Conservation (phyloP, 2,888 invertebrate genomes). For the Colletes collaris region DNA sequence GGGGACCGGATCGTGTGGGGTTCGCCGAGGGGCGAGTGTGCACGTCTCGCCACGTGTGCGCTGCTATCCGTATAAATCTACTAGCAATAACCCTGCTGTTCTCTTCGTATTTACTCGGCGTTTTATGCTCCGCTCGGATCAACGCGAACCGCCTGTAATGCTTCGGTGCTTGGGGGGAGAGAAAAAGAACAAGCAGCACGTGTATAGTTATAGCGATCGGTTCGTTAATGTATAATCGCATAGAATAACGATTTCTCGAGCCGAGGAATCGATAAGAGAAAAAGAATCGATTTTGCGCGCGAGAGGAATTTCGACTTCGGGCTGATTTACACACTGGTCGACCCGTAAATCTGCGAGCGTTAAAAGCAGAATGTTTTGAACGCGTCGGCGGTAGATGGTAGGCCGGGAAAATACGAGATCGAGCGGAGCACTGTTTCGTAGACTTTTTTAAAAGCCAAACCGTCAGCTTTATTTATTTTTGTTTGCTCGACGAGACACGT, state of each 20-base stretch:
- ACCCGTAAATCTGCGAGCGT: constrained; percentile 42
- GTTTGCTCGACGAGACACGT: not conserved
- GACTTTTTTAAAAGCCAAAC: not conserved
- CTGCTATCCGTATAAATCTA: constrained; percentile 56
- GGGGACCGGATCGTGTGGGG: constrained; percentile 46
- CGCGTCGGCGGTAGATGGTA: not conserved
- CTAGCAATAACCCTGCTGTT: constrained; percentile 40
- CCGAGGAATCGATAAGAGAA: not conserved
- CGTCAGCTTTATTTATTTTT: too few relatives aligned
- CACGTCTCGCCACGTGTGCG: constrained; percentile 45
- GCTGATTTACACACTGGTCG: constrained; percentile 37
- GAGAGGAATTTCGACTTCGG: constrained; percentile 26
- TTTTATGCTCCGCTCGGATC: constrained; percentile 2
- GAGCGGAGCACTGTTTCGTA: not conserved
- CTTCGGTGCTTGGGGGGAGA: not conserved
- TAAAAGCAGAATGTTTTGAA: constrained; percentile 30
- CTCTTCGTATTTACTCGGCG: constrained; percentile 21
- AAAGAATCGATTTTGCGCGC: not conserved
- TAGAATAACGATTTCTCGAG: too few relatives aligned
- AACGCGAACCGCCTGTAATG: constrained; percentile 2
- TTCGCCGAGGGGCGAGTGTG: constrained; percentile 25
- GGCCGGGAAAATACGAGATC: not conserved
- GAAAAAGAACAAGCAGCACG: not conserved
- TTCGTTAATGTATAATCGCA: too few relatives aligned
- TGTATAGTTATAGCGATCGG: not conserved